Percentiles rank a stretch among this genome's conserved stretches.
Conservation (phyloP, 1,140 invertebrate genomes). For the Drosophila erecta region DNA sequence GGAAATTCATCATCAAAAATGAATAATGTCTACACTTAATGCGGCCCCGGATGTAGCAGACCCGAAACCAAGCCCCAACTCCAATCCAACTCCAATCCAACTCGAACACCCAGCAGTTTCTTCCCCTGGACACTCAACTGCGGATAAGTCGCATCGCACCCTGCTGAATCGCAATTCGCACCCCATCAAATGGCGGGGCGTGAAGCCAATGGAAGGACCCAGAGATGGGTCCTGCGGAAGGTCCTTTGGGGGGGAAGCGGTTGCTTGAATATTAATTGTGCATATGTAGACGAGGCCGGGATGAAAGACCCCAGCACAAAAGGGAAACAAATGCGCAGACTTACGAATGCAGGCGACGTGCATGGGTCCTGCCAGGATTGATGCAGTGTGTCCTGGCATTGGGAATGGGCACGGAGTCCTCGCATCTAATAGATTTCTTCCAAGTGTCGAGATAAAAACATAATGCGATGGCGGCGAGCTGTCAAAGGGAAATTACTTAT, state of each 20-base stretch:
- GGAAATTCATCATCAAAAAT: conserved; percentile 84
- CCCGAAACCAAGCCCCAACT: conserved; percentile 5
- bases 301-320: conserved; percentile 19
- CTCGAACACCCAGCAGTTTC: background rate
- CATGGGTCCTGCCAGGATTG: conserved; percentile 47
- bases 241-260: conserved; percentile 46
- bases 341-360: conserved; percentile 81
- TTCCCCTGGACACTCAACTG: background rate
- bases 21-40: conserved; percentile 84
- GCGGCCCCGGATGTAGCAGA: conserved; percentile 51
- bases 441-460: conserved; percentile 59
- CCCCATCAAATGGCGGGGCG: conserved; percentile 78
- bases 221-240: conserved; percentile 11
- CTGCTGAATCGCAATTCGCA: conserved; percentile 74
- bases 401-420: background rate
- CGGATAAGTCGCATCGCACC: conserved; percentile 72
- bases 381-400: conserved; percentile 36
- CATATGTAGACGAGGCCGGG: conserved; percentile 55
- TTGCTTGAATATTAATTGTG: conserved; percentile 83
- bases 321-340: conserved; percentile 78
- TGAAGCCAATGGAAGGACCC: conserved; percentile 59
- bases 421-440: conserved; percentile 69
- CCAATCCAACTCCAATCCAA: conserved; percentile 1
- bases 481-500: conserved; percentile 56
- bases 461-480: conserved; percentile 43